A percentile compares a stretch with the other conserved stretches of the same genome.
These are phyloP conservation scores for Sminthurinus signatus DNA, from an alignment of 1,140 invertebrate species.

Conservation along the genomic window DNA sequence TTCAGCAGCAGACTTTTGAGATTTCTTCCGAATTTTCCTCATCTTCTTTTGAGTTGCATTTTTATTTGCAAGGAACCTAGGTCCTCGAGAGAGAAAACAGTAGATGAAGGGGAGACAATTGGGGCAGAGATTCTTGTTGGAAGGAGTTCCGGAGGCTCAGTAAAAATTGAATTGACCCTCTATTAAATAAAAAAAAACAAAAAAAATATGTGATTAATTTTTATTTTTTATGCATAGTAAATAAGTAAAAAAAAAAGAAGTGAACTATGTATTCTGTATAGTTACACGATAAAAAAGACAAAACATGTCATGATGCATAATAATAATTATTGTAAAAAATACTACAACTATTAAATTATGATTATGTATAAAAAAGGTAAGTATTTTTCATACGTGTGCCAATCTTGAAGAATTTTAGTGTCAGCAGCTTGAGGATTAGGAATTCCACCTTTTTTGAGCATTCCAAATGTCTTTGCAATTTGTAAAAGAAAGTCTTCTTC, in stretches of 20 bases:
- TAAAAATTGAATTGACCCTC: slow-evolving; percentile 36
- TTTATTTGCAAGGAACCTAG: slow-evolving; percentile 17
- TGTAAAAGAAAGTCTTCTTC: slow-evolving; percentile 81
- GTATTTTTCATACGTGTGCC: slow-evolving; percentile 37
- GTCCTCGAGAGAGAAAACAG: slow-evolving; percentile 35
- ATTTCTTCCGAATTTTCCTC: slow-evolving; percentile 36
- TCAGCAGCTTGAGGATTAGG: slow-evolving; percentile 63
- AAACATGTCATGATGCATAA: too few relatives aligned
- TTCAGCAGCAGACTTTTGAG: slow-evolving; percentile 23
- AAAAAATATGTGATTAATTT: too few relatives aligned
- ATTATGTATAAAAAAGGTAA: too few relatives aligned
- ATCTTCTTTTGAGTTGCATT: slow-evolving; percentile 35
- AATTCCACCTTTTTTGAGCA: slow-evolving; percentile 80
- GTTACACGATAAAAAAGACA: too few relatives aligned
- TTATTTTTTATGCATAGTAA: too few relatives aligned
- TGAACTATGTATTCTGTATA: too few relatives aligned
- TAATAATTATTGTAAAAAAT: too few relatives aligned
- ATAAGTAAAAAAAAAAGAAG: too few relatives aligned
- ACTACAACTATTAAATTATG: too few relatives aligned
- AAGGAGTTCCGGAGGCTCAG: slow-evolving; percentile 32
- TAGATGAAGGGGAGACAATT: slow-evolving; percentile 15
- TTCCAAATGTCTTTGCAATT: slow-evolving; percentile 75
- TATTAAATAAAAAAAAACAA: not conserved
- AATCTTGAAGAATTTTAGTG: slow-evolving; percentile 38
- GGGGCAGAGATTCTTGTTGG: slow-evolving; percentile 10